Base-by-base conservation (phyloP, 1,140 invertebrate species). In the Drosophila ogumai region DNA sequence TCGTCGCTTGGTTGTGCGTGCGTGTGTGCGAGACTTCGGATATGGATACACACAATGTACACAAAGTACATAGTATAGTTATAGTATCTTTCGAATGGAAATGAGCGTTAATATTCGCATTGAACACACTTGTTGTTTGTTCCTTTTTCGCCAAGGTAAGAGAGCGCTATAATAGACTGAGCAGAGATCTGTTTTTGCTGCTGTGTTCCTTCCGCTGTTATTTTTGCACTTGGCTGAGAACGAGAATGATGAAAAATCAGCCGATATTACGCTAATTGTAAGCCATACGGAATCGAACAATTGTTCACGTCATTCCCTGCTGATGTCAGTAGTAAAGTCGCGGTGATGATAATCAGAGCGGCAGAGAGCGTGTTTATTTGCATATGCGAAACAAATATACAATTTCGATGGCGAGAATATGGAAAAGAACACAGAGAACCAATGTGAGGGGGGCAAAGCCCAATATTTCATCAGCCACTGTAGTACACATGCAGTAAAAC, bases 161-260 rank as follows among this genome's bases (percentile, higher is more conserved):
- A 69, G 60, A 52, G 17, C 13, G 32, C n/a, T 19, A 31, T n/a
- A 44, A 12, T 25, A 25, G 31, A 66, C 41, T 17, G 5, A 32
- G 19, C 22, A 34, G 60, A 65, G 46, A 49, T 43, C n/a, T 66
- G 64, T 67, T 34, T 17, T 32, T 61, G 34, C 38, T 55, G 19
- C 7, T 22, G 32, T 54, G 32, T 67, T 69, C 63, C 66, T 69
- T 69, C 66, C 66, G 66, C 38, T 50, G 63, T 55, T 63, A 40
- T 63, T 55, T 64, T 75, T 75, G 72, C 72, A 57, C 34, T 64
- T 60, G 58, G 65, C 73, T 77, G 57, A 77, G 64, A 77, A 68
- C 54, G 66, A 41, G 74, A 85, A 84, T 84, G 80, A 84, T 71
- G 75, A 78, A 81, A 88, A 78, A 81, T 71, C 84, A 84, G 79